Percentiles rank a stretch among this genome's conserved stretches.
phyloP scores from a whole-genome alignment of 2,797 vertebrate genomes.

The Bradypodion pumilum region DNA sequence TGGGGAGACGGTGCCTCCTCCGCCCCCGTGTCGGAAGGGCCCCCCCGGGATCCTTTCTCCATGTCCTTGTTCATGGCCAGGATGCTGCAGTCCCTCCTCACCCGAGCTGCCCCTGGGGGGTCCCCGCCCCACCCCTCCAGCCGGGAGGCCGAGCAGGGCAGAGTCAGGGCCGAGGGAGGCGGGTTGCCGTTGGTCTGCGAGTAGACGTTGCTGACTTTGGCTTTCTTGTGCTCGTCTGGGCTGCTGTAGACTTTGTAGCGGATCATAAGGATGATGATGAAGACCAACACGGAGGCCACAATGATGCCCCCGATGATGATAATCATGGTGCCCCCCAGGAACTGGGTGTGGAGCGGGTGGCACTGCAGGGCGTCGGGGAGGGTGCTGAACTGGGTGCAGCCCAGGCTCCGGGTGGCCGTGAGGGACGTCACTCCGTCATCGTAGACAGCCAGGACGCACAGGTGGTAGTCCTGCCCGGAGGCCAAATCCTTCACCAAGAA shows the following conservation, averaged over 20 bases:
- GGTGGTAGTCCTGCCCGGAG: constrained; percentile 64
- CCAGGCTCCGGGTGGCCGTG: constrained; percentile 63
- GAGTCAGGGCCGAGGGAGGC: constrained; percentile 13
- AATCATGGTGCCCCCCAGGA: constrained; percentile 93
- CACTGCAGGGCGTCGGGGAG: constrained; percentile 51
- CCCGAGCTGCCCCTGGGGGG: constrained; percentile 6
- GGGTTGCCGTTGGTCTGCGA: constrained; percentile 83
- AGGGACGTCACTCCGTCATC: constrained; percentile 58
- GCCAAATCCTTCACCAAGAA: constrained; percentile 72
- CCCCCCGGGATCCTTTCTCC: not conserved
- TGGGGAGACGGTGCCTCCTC: not conserved
- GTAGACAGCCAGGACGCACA: constrained; percentile 72
- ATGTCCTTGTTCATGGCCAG: not conserved
- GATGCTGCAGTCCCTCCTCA: not conserved
- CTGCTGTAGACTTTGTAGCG: constrained; percentile 91
- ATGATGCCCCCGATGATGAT: constrained; percentile 96
- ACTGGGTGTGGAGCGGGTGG: constrained; percentile 82
- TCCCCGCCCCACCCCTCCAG: constrained; percentile 33
- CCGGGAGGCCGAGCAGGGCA: constrained; percentile 60
- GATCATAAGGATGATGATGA: constrained; percentile 96
- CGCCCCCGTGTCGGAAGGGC: fast-evolving
- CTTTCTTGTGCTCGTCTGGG: constrained; percentile 76
- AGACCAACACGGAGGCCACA: constrained; percentile 91
- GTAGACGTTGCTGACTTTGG: constrained; percentile 81
- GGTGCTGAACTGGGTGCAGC: constrained; percentile 66